Evolutionary conservation across 2,113 vertebrate genomes (phyloP).

Genomic region (Fregetta grallaria): DNA sequence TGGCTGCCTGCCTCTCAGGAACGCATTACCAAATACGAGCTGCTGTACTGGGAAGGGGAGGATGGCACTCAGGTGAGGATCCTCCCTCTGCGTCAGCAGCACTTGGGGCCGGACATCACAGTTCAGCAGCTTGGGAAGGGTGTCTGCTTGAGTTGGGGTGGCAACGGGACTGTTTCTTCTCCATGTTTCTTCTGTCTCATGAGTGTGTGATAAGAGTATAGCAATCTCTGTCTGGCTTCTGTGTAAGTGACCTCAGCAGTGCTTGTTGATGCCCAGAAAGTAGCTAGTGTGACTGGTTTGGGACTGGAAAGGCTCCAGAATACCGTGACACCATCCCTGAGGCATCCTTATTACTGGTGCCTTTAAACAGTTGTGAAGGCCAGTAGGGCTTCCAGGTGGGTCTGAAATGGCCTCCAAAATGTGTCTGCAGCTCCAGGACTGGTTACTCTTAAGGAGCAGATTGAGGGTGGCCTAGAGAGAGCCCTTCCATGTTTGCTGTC

Average conservation of each 20-base stretch:
- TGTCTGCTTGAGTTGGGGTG: neutral
- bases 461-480: neutral
- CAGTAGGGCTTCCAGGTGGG: neutral
- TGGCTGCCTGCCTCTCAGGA: constrained; percentile 93
- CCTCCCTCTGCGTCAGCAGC: neutral
- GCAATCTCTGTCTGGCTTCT: neutral
- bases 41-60: constrained; percentile 88
- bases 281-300: neutral
- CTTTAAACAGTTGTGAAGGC: neutral
- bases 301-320: neutral
- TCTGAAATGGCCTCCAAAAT: neutral
- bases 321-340: neutral
- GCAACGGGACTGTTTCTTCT: neutral
- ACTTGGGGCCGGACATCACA: neutral
- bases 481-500: neutral
- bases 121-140: neutral
- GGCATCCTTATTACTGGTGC: neutral
- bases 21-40: constrained; percentile 85
- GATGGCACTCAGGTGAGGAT: constrained; percentile 83
- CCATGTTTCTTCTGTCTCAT: neutral
- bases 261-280: neutral
- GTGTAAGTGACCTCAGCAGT: neutral
- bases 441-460: neutral
- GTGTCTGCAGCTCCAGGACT: neutral
- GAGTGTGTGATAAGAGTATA: neutral